Base-by-base conservation (phyloP, 2,888 invertebrate genomes). In the Saturnia japonica region DNA sequence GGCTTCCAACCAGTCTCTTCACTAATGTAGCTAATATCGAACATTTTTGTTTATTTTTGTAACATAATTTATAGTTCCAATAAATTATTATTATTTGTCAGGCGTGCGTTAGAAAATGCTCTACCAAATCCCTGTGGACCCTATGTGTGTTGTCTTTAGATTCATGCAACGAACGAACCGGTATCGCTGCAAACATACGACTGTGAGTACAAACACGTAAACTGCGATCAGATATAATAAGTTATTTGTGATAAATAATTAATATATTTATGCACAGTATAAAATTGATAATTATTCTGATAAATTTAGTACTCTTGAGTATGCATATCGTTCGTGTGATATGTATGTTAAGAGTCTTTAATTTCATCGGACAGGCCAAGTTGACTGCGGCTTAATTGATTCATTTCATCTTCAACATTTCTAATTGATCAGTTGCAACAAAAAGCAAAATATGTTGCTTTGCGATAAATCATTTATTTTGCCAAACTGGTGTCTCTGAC, bases 341-440 rank as follows among this genome's bases (percentile, higher is more conserved):
- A n/a, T 69, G 62, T 69, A 22, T n/a, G 19, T 69, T 34, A 60
- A 70, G 40, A 25, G 51, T 40, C 66, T 51, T 69, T 45, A 40
- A n/a, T 76, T 74, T 77, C 42, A 74, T 73, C 40, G 19, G 64
- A 71, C 62, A 16, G 25, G 14, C 47, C 51, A 25, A 66, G 66
- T 47, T 40, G 43, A 70, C 34, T 28, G 45, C 16, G 34, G 6
- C 60, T 45, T 62, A 62, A 69, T 43, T n/a, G 76, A 68, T 76
- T 75, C 71, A 74, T 69, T 74, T 70, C 76, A 76, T 74, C 74
- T 71, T 72, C 70, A 64, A 73, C 74, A 77, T 74, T 78, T 76
- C 75, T 78, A 84, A 89, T 89, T 86, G 88, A 88, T 89, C 87
- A 81, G 83, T 19, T 51, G 47, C 19, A 51, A 51, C 3, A 51